These are phyloP conservation scores for Suncus etruscus DNA, from an alignment of 2,113 vertebrate genomes.

Conservation along the genomic window DNA sequence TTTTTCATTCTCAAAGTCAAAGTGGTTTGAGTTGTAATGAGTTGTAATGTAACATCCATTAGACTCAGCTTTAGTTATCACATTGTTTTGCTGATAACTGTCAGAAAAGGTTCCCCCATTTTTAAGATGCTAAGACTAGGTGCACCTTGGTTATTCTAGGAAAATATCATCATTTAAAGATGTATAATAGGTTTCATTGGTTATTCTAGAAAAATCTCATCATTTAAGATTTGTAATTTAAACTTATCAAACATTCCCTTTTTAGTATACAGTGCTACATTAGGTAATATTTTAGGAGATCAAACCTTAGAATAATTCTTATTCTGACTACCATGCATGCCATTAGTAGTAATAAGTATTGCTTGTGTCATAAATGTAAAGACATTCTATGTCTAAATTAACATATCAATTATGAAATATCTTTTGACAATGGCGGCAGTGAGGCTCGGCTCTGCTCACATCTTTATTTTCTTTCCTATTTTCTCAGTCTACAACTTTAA, in stretches of 20 bases:
- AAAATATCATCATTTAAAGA: neutral
- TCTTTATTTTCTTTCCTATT: neutral
- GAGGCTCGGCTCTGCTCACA: neutral
- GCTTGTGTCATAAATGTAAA: constrained; percentile 30
- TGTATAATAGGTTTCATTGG: neutral
- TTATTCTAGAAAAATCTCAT: neutral
- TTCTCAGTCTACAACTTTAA: neutral
- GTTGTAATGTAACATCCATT: neutral
- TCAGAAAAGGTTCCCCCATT: neutral
- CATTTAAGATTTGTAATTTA: neutral
- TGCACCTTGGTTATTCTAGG: neutral
- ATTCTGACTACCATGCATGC: neutral
- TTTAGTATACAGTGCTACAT: too few relatives aligned
- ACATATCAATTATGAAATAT: neutral
- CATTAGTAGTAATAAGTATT: neutral
- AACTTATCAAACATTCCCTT: too few relatives aligned
- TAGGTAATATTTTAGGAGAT: too few relatives aligned
- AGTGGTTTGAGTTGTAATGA: neutral
- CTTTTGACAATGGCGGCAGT: neutral
- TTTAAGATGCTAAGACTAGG: neutral
- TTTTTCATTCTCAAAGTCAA: neutral
- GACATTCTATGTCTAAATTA: neutral
- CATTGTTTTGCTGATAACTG: neutral
- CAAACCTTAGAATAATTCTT: neutral
- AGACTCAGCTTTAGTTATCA: neutral